phyloP scores from a whole-genome alignment of 2,888 invertebrate genomes.

The Drosophila neonasuta region DNA sequence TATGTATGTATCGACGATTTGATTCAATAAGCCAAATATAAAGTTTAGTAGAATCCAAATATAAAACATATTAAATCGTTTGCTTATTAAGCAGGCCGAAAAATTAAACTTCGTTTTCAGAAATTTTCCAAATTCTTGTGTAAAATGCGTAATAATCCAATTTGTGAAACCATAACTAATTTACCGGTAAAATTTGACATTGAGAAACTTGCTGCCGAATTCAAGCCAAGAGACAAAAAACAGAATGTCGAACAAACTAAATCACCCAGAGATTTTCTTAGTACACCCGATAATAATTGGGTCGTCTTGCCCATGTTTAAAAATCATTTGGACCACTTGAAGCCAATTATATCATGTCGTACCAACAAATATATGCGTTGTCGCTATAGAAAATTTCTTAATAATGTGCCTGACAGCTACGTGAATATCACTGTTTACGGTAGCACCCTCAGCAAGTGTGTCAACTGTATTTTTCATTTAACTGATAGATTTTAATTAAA shows the following conservation, averaged over 20 bases:
- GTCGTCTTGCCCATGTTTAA: constrained; percentile 68
- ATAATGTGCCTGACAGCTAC: constrained; percentile 51
- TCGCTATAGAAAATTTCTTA: constrained; percentile 48
- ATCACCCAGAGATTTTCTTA: constrained; percentile 50
- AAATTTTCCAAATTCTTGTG: constrained; percentile 9
- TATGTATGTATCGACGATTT: constrained; percentile 43
- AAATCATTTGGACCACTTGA: constrained; percentile 59
- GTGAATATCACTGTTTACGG: constrained; percentile 32
- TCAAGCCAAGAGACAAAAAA: constrained; percentile 45
- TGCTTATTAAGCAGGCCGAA: neutral
- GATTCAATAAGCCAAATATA: constrained; percentile 72
- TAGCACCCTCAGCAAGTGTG: constrained; percentile 33
- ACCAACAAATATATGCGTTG: constrained; percentile 45
- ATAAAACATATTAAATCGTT: constrained; percentile 4
- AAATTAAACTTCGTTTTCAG: neutral
- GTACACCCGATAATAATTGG: constrained; percentile 54
- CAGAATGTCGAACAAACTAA: constrained; percentile 23
- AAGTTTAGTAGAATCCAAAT: constrained; percentile 53
- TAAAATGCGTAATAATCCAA: constrained; percentile 41
- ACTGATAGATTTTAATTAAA: neutral
- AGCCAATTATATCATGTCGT: constrained; percentile 56
- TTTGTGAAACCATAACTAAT: constrained; percentile 58
- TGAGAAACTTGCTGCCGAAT: constrained; percentile 50
- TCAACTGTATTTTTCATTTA: neutral
- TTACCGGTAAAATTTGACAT: constrained; percentile 55